Evolutionary conservation across 2,888 invertebrate genomes (phyloP).

Genomic region (Pogonocherus hispidulus): DNA sequence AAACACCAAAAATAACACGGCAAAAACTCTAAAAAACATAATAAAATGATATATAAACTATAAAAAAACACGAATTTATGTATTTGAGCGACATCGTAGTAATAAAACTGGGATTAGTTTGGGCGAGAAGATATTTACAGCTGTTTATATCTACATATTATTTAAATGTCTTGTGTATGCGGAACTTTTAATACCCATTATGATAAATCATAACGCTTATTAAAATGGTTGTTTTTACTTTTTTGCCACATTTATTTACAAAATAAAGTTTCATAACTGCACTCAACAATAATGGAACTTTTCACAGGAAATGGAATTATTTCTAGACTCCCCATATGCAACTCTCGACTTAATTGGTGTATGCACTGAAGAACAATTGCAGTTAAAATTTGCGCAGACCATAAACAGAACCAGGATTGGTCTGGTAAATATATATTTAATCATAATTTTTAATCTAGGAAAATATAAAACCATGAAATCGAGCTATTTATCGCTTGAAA

Average conservation of each 20-base stretch:
- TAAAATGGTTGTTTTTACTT: background rate
- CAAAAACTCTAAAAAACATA: too few species aligned
- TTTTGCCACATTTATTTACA: background rate
- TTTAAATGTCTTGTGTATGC: too few species aligned
- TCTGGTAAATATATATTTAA: constrained; percentile 6
- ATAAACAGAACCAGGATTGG: background rate
- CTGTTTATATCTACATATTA: too few species aligned
- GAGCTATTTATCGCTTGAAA: constrained; percentile 14
- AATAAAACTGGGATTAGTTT: too few species aligned
- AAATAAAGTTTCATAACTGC: background rate
- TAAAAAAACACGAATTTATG: too few species aligned
- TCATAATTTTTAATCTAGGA: constrained; percentile 10
- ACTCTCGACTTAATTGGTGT: constrained; percentile 10
- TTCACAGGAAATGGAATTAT: background rate
- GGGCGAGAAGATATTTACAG: too few species aligned
- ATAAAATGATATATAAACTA: too few species aligned
- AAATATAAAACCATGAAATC: constrained; percentile 15
- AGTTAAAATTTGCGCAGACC: constrained; percentile 10
- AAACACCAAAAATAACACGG: too few species aligned
- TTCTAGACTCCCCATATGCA: background rate
- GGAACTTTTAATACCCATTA: too few species aligned
- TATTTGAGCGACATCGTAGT: too few species aligned
- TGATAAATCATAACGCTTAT: too few species aligned
- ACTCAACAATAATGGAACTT: background rate
- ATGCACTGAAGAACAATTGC: constrained; percentile 6